Base-by-base conservation (phyloP, 1,140 invertebrate species). In the Drosophila gunungcola region DNA sequence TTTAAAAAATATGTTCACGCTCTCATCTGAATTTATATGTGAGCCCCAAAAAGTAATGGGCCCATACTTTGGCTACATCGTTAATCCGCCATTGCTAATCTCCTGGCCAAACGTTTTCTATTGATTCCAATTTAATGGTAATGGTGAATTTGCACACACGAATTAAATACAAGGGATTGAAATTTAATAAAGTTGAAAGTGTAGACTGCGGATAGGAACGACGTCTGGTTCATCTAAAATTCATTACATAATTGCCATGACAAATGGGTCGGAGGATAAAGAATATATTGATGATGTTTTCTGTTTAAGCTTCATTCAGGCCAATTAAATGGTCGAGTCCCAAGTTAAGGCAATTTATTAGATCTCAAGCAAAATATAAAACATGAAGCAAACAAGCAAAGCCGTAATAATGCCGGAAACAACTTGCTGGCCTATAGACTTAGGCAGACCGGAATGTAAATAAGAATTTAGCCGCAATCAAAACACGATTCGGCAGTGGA, bases 61-160 rank as follows among this genome's bases (percentile, higher is more conserved):
- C 16, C 16, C 16, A 21, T 21, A 21, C 16, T 0, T 1, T 21
- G 16, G 16, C 16, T 21, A 21, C 16, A 21, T 21, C 1, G 16
- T 21, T 21, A 21, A 21, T 21, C 16, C 1, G 16, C 16, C 16
- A 1, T 21, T 21, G 16, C 16, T 21, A 0, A 0, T 21, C 10
- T 25, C 12, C 21, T 29, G 2, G 56, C 11, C 21, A 29, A 42
- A 21, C 25, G 39, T 38, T 65, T 72, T 51, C 46, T 46, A 81
- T 69, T 70, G 77, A 64, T 69, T 69, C 52, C 39, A 54, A 43
- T 79, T 62, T 54, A 73, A 75, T 74, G 13, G 52, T 45, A 36
- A 53, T 68, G 46, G 25, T 32, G 38, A 53, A 29, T 16, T 53
- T 29, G 45, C 46, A 36, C 56, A 46, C 38, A 48, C 32, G 36